phyloP scores from a whole-genome alignment of 2,888 invertebrate species.

The Drosophila nr. perissopoda region DNA sequence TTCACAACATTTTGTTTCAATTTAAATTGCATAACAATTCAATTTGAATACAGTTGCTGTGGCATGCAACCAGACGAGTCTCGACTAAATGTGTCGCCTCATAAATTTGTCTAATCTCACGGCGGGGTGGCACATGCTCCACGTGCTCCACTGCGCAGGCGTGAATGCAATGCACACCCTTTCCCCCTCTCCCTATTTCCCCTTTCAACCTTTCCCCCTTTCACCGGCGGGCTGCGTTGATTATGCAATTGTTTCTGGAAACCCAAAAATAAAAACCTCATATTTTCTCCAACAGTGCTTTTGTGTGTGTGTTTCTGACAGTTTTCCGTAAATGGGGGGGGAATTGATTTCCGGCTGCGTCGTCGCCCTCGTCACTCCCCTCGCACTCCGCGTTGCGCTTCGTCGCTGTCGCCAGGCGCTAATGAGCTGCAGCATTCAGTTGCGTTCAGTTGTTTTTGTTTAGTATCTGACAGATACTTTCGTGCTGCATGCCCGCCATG shows the following conservation, averaged over 20 bases:
- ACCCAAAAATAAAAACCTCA: conserved; percentile 58
- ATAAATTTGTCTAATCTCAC: conserved; percentile 43
- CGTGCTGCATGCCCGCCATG: conserved; percentile 52
- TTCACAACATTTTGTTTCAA: conserved; percentile 44
- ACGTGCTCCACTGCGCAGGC: conserved; percentile 60
- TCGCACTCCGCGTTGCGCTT: conserved; percentile 61
- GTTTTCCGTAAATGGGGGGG: conserved; percentile 17
- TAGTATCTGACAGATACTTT: conserved; percentile 71
- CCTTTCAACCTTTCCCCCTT: conserved; percentile 8
- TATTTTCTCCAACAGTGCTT: conserved; percentile 41
- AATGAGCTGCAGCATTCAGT: conserved; percentile 75
- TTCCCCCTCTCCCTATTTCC: not conserved
- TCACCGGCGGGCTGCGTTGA: conserved; percentile 32
- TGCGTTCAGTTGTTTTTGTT: conserved; percentile 24
- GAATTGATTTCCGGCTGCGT: conserved; percentile 74
- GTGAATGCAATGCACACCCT: conserved; percentile 47
- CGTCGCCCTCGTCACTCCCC: conserved; percentile 16
- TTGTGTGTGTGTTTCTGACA: conserved; percentile 36
- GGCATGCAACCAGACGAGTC: conserved; percentile 26
- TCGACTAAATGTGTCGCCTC: conserved; percentile 36
- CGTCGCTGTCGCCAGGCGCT: conserved; percentile 72
- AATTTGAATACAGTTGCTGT: conserved; percentile 47
- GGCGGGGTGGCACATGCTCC: not conserved
- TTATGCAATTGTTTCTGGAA: conserved; percentile 49
- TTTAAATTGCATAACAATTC: conserved; percentile 65